Base-by-base conservation (phyloP, 2,888 invertebrate genomes). In the Neuroscelio doddi region DNA sequence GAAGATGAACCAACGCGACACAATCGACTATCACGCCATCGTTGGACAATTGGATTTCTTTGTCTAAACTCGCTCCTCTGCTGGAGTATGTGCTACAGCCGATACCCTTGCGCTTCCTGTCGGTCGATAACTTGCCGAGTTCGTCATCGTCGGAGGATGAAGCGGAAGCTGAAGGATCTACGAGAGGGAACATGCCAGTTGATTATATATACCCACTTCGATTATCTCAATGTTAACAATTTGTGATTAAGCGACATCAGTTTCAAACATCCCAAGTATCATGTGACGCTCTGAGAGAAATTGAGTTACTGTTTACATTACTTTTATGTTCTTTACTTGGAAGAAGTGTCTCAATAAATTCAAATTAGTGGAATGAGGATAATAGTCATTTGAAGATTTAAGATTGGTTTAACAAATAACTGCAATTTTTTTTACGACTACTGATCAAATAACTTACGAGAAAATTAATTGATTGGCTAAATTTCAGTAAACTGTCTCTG, bases 61-160 rank as follows among this genome's bases (percentile, higher is more conserved):
- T 70, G 10, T 72, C 71, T 32, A 68, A 38, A 3, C 71, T 77
- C 2, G 41, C 16, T 1, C 59, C 62, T 1, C 73, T 71, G 0
- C 14, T 55, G 24, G 75, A 68, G 12, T 70, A 68, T 10, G 74
- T 69, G 12, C 63, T 64, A 51, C 73, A 69, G 15, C 70, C 21
- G 26, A 70, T 72, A 55, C 69, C 75, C 41, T 78, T 76, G 5
- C 76, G 75, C 30, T 73, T 76, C 21, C 72, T 68, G 44, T 71
- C 64, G 9, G 64, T 72, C n/a, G 73, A 56, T 12, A 72, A 55
- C 12, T 71, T 74, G 36, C 63, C 69, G 12, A 67, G 61, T 52
- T 80, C 79, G 44, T 82, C 82, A 64, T 83, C 79, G 24, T 82
- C 79, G 55, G 78, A 78, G 15, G 82, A 82, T 4, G 82, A 82